These are phyloP conservation scores for Platyura marginata DNA, from an alignment of 1,140 invertebrate species.

Conservation along the genomic window DNA sequence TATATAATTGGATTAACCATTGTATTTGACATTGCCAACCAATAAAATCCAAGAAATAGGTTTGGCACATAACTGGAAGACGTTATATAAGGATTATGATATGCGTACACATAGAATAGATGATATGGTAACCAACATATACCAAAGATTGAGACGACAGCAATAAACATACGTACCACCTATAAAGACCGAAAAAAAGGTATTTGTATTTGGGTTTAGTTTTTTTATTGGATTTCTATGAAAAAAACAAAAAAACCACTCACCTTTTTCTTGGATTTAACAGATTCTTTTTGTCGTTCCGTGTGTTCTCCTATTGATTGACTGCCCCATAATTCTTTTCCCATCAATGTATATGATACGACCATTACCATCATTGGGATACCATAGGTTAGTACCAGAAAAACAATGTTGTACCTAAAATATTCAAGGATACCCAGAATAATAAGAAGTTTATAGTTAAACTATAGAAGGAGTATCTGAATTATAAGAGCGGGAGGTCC, in stretches of 20 bases:
- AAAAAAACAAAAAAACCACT: constrained; percentile 6
- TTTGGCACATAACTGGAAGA: constrained; percentile 59
- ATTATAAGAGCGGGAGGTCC: too few species aligned
- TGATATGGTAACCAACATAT: constrained; percentile 85
- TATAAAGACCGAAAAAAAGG: too few species aligned
- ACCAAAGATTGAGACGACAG: constrained; percentile 65
- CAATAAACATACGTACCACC: constrained; percentile 74
- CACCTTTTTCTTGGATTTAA: constrained; percentile 79
- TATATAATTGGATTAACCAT: constrained; percentile 86
- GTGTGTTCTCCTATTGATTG: constrained; percentile 78
- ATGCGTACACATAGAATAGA: constrained; percentile 66
- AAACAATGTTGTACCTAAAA: constrained; percentile 71
- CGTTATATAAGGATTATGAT: constrained; percentile 51
- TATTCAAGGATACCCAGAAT: constrained; percentile 1
- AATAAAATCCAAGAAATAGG: constrained; percentile 69
- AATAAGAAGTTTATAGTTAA: background rate
- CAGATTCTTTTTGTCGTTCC: constrained; percentile 62
- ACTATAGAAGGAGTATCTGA: too few species aligned
- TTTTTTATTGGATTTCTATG: too few species aligned
- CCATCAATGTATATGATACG: constrained; percentile 73
- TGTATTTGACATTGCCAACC: constrained; percentile 81
- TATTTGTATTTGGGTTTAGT: too few species aligned
- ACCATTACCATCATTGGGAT: constrained; percentile 77
- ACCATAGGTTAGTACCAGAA: constrained; percentile 77
- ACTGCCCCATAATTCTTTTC: constrained; percentile 55